Evolutionary conservation across 2,888 invertebrate species (phyloP).

Genomic region (Terebella lapidaria): DNA sequence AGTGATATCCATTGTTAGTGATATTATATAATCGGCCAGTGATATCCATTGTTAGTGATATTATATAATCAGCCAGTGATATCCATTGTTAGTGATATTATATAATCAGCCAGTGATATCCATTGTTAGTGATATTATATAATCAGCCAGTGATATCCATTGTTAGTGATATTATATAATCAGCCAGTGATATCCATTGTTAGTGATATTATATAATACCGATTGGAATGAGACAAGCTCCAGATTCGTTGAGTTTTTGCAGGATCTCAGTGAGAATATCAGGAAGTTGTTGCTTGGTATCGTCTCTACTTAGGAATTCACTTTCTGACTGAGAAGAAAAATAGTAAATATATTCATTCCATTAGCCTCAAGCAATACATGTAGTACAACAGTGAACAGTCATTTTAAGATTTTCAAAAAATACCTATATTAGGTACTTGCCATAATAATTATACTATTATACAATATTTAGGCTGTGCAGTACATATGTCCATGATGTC

Average conservation of each 20-base stretch:
- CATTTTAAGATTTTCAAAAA: not conserved
- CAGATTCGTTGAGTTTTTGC: constrained; percentile 74
- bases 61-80: too few species aligned
- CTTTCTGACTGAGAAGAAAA: constrained; percentile 52
- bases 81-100: too few species aligned
- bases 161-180: too few species aligned
- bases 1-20: too few species aligned
- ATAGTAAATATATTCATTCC: not conserved
- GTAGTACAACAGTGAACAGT: not conserved
- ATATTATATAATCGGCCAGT: too few species aligned
- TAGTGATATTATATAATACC: too few species aligned
- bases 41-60: too few species aligned
- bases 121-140: too few species aligned
- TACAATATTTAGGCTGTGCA: too few species aligned
- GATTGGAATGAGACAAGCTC: constrained; percentile 63
- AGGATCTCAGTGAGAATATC: constrained; percentile 74
- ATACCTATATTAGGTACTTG: not conserved
- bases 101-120: too few species aligned
- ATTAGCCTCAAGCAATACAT: not conserved
- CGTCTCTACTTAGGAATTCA: constrained; percentile 71
- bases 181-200: too few species aligned
- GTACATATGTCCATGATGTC: constrained; percentile 1
- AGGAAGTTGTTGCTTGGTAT: constrained; percentile 64
- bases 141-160: too few species aligned
- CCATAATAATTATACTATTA: not conserved